A percentile compares a stretch with the other conserved stretches of the same genome.
Conservation (phyloP, 2,113 vertebrate species). For the Notarius quadriscutis region DNA sequence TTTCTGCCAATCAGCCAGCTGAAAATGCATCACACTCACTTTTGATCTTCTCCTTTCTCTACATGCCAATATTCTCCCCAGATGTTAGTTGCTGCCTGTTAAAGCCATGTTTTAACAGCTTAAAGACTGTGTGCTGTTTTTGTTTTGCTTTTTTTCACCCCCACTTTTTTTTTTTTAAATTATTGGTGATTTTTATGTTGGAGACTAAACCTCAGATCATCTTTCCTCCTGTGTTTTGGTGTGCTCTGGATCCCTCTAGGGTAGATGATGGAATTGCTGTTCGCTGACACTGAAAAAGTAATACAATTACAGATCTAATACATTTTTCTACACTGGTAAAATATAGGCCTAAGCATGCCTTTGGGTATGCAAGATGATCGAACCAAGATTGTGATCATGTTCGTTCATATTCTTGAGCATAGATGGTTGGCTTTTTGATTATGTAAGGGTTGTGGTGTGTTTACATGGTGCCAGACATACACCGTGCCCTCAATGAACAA, state of each 20-base stretch:
- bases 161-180: no score
- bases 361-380: background rate
- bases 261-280: background rate
- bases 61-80: no score
- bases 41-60: background rate
- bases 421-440: slow-evolving; percentile 61
- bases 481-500: slow-evolving; percentile 23
- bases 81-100: no score
- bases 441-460: slow-evolving; percentile 60
- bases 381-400: background rate
- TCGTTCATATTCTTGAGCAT: slow-evolving; percentile 37
- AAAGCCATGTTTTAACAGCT: background rate
- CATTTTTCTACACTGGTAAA: background rate
- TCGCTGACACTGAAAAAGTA: slow-evolving; percentile 11
- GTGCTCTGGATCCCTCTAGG: slow-evolving; percentile 17
- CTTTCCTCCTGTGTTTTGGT: background rate
- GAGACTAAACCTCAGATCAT: background rate
- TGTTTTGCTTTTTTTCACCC: no score
- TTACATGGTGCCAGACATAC: slow-evolving; percentile 35
- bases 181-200: no score
- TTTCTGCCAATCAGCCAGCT: slow-evolving; percentile 2
- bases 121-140: background rate
- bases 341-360: background rate
- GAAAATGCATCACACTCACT: slow-evolving; percentile 9
- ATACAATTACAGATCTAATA: background rate